A percentile compares a stretch with the other conserved stretches of the same genome.
Evolutionary conservation across 2,797 vertebrate species (phyloP).

Genomic region (Poecilia picta): DNA sequence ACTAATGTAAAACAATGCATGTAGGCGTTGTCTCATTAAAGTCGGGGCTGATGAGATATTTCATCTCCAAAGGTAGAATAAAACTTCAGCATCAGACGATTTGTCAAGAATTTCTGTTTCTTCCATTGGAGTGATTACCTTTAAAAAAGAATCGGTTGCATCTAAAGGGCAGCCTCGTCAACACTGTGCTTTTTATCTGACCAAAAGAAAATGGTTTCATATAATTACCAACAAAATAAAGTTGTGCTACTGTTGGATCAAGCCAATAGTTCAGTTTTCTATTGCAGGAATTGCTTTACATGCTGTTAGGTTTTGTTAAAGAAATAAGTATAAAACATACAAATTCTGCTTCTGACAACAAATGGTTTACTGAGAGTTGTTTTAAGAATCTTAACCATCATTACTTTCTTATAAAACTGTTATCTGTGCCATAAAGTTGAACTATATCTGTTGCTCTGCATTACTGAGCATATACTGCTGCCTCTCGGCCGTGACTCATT

Average conservation of each 20-base stretch:
- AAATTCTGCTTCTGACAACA: neutral
- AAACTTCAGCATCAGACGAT: neutral
- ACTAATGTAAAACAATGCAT: neutral
- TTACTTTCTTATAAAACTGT: neutral
- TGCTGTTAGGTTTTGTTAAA: neutral
- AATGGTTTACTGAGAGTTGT: neutral
- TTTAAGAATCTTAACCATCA: neutral
- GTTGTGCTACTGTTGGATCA: neutral
- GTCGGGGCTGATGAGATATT: neutral
- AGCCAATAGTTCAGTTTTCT: neutral
- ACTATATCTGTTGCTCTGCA: neutral
- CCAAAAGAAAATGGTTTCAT: neutral
- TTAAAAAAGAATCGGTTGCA: neutral
- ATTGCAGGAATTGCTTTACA: neutral
- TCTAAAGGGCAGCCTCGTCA: neutral
- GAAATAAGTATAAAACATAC: neutral
- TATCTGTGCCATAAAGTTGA: neutral
- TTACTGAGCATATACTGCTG: neutral
- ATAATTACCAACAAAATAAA: neutral
- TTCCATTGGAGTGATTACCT: neutral
- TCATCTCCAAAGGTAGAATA: conserved; percentile 2
- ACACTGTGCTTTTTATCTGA: neutral
- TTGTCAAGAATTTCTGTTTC: neutral
- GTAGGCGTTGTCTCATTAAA: neutral
- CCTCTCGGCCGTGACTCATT: neutral